Evolutionary conservation across 2,113 vertebrate species (phyloP), one percentile per base, ranked within the genome.

Genomic region (Panthera uncia): DNA sequence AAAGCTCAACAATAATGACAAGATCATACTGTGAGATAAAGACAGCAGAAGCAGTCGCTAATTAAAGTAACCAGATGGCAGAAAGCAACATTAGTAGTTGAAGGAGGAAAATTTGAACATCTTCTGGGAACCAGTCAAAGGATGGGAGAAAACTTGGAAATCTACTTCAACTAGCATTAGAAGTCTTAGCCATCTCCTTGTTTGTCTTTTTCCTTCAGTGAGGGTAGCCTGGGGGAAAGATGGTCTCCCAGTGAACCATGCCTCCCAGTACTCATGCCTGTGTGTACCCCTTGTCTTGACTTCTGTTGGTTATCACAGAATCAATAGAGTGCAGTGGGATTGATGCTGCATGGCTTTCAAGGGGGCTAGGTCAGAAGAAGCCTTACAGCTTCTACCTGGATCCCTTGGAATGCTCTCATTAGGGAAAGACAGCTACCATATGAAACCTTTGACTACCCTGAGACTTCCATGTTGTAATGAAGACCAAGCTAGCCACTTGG

Each of bases 51-150:
- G 23, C 10, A 52, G 52, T 86, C 94, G 73, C 33, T 95, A 68
- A 78, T 89, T 86, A 76, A 92, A 86, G 52, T 71, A 86, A 76
- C 29, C 88, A 89, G 83, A 48, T 80, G 33, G 91, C 48, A 81
- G 78, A 45, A 89, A 73, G 13, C 14, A 71, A 25, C 38, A 57
- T 68, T 80, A 89, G 36, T 66, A 65, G 33, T 31, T n/a, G 71
- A 94, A 94, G 18, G 23, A 89, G 65, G 66, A 88, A 92, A 89
- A 76, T 52, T 85, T 66, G 38, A 89, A 71, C 21, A 91, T 57
- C 50, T 88, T 83, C 52, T 88, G 50, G 86, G 52, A 95, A 84
- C 38, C 5, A 57, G 45, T 14, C 76, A 61, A 94, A 95, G 45
- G 61, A 63, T 66, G 16, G 11, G 7, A 81, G 36, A 95, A 36